Conservation (phyloP, 2,888 invertebrate species). For the Cantharis nigra region DNA sequence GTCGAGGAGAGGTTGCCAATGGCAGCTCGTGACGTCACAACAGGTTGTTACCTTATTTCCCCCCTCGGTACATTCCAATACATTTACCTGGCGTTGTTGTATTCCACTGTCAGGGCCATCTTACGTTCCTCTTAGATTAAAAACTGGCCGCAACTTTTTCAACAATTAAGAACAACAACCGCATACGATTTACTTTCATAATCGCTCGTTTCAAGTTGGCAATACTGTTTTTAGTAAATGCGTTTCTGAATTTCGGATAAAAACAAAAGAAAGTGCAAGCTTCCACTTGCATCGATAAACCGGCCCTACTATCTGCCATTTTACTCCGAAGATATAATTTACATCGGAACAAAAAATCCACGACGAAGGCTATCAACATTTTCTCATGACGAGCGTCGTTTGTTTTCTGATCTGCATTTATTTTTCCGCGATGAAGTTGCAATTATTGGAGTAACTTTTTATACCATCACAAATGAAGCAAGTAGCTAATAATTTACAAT, state of each 20-base stretch:
- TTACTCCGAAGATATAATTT: background rate
- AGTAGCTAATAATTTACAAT: conserved; percentile 3
- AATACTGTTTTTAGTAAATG: background rate
- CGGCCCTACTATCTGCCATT: background rate
- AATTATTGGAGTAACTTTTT: background rate
- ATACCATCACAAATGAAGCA: conserved; percentile 11
- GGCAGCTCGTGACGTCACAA: conserved; percentile 52
- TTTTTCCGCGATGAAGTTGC: background rate
- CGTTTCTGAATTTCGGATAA: background rate
- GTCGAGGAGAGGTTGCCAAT: conserved; percentile 41
- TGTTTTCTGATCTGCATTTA: background rate
- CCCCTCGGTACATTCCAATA: conserved; percentile 47
- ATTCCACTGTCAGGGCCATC: conserved; percentile 56
- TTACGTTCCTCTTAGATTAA: conserved; percentile 39
- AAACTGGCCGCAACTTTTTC: conserved; percentile 1
- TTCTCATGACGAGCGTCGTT: conserved; percentile 23
- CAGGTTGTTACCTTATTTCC: conserved; percentile 56
- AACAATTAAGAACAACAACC: background rate
- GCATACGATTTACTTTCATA: background rate
- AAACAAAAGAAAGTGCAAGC: background rate
- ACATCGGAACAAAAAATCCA: background rate
- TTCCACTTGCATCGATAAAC: background rate
- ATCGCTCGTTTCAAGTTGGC: background rate
- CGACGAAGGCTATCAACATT: conserved; percentile 29
- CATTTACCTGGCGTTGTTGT: conserved; percentile 48